Percentiles rank a stretch among this genome's conserved stretches.
Evolutionary conservation across 2,113 vertebrate species (phyloP).

Genomic region (Corythornis cristatus): DNA sequence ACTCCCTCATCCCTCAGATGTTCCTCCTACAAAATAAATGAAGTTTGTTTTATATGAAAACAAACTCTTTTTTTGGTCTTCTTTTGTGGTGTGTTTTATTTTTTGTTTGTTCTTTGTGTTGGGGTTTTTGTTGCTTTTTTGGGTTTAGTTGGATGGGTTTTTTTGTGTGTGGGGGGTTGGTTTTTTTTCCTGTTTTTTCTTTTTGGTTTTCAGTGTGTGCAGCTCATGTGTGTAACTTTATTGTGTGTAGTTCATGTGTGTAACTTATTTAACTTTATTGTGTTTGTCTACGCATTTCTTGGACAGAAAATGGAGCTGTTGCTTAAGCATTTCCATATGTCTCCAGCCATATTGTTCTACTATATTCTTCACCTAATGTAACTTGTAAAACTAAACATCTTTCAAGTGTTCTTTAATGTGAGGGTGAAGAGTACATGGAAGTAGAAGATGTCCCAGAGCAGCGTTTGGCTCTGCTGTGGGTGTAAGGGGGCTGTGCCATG

Average conservation of each 20-base stretch:
- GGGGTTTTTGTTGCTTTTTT: no score
- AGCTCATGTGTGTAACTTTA: neutral
- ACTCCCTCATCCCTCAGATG: neutral
- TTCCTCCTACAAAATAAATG: neutral
- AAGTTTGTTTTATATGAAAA: neutral
- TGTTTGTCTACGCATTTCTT: constrained; percentile 27
- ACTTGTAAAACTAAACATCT: constrained; percentile 17
- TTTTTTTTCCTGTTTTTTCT: neutral
- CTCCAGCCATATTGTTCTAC: constrained; percentile 6
- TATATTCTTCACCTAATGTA: constrained; percentile 2
- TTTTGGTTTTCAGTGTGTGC: neutral
- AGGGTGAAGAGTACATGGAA: constrained; percentile 2
- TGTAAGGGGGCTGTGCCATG: neutral
- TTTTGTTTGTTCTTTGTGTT: neutral
- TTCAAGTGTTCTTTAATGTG: neutral
- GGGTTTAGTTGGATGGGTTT: no score
- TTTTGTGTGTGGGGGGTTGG: no score
- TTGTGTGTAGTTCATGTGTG: neutral
- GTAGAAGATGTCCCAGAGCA: neutral
- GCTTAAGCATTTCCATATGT: constrained; percentile 53
- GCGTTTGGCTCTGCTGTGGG: neutral
- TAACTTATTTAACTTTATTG: neutral
- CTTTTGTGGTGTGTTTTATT: neutral
- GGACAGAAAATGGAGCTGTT: constrained; percentile 29
- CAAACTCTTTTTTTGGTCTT: neutral